Evolutionary conservation across 1,140 invertebrate genomes (phyloP), one percentile per base, ranked within the genome.

Genomic region (Euborellia annulipes): DNA sequence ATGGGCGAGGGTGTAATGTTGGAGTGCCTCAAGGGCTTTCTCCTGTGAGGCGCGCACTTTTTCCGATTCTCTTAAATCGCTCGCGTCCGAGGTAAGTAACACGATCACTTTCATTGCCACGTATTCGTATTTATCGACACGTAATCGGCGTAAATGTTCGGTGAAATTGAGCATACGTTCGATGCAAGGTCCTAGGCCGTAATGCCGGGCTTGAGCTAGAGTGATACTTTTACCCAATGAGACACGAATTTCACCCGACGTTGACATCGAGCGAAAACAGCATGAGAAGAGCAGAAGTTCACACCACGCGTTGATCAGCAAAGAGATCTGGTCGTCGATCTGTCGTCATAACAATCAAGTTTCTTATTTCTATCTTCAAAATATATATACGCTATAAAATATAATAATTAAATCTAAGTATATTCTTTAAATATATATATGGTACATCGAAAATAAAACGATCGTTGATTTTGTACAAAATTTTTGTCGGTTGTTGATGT

Each of bases 221-320:
- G 79, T 81, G 47, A 90, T 82, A 41, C 79, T 78, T 50, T 85
- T 78, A 13, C 78, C 79, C 22, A 77, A 69, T 13, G 79, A 78
- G 32, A 90, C 81, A 43, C 83, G 71, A 49, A 93, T 88, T 59
- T 89, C 83, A 19, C 85, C 85, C 1, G 86, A 87, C 23, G 80
- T 83, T 40, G 76, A 73, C 63, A 91, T 83, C 11, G 85, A 88
- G 23, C 85, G 78, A 65, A 86, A 91, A 58, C 87, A 91, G 64
- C 87, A 92, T 16, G 87, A 92, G 58, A 96, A 82, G 22, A 94
- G 71, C 46, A 97, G 64, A 42, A 98, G 64, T 64, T 98, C 92
- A 64, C 90, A 94, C 92, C 92, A 98, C 36, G 90, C 92, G 64
- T 96, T 96, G 54, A 96, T 93, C 32, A 98, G 73, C 52, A 98